A percentile compares a stretch with the other conserved stretches of the same genome.
Conservation (phyloP, 1,140 invertebrate genomes). For the Hesperophylax magnus region DNA sequence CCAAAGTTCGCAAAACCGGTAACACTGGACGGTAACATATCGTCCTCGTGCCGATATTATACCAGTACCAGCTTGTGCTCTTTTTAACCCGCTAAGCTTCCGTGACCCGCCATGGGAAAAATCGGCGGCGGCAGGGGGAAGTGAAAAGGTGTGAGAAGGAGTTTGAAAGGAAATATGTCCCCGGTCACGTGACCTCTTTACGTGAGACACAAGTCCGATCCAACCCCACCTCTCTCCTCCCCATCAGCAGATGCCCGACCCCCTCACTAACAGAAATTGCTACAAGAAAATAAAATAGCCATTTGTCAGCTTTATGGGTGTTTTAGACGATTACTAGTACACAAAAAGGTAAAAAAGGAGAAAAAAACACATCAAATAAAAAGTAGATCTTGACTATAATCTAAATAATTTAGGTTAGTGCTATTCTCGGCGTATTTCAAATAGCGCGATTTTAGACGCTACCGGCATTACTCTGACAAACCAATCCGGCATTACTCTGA, state of each 20-base stretch:
- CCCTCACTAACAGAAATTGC: conserved; percentile 15
- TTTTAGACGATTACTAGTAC: not conserved
- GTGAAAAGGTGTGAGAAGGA: not conserved
- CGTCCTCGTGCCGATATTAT: too few relatives aligned
- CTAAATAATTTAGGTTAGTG: too few relatives aligned
- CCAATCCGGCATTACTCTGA: too few relatives aligned
- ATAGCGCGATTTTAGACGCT: too few relatives aligned
- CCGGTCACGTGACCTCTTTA: conserved; percentile 55
- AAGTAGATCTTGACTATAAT: too few relatives aligned
- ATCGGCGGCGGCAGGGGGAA: conserved; percentile 13
- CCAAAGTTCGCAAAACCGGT: not conserved
- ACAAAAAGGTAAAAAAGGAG: not conserved
- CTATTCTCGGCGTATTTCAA: too few relatives aligned
- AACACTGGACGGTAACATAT: conserved; percentile 1
- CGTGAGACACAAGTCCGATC: conserved; percentile 48
- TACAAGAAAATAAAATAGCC: conserved; percentile 28
- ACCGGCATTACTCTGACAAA: too few relatives aligned
- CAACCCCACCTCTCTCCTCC: not conserved
- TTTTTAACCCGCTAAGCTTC: not conserved
- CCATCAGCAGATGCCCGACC: not conserved
- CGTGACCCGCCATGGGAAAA: conserved; percentile 21
- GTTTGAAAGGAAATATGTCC: conserved; percentile 53
- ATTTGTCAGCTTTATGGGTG: not conserved
- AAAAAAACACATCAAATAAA: too few relatives aligned
- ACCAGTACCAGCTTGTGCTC: not conserved